Conservation (phyloP, 2,797 vertebrate species). For the Allobates femoralis region DNA sequence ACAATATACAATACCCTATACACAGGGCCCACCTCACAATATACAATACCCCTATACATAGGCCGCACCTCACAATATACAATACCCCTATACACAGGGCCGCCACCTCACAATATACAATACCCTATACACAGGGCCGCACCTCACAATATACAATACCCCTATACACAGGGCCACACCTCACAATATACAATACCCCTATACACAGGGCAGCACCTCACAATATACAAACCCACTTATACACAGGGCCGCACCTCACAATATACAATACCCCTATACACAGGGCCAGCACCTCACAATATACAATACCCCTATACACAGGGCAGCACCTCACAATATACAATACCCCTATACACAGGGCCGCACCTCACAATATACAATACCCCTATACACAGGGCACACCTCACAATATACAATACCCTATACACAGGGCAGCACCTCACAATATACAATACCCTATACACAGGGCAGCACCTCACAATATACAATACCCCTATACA, state of each 20-base stretch:
- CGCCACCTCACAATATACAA: too few relatives aligned
- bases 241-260: background rate
- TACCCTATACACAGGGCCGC: background rate
- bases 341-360: too few relatives aligned
- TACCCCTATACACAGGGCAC: too few relatives aligned
- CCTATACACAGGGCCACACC: background rate
- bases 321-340: too few relatives aligned
- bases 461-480: background rate
- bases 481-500: background rate
- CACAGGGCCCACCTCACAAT: background rate
- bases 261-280: background rate
- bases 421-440: background rate
- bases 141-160: background rate
- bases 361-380: too few relatives aligned
- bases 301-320: too few relatives aligned
- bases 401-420: background rate
- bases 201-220: background rate
- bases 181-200: background rate
- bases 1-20: background rate
- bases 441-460: too few relatives aligned
- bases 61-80: background rate
- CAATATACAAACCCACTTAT: background rate
- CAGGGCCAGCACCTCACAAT: background rate
- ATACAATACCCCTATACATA: background rate
- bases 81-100: background rate